These are phyloP conservation scores for Sarcophilus harrisii DNA, from an alignment of 2,797 vertebrate species.

Conservation along the genomic window DNA sequence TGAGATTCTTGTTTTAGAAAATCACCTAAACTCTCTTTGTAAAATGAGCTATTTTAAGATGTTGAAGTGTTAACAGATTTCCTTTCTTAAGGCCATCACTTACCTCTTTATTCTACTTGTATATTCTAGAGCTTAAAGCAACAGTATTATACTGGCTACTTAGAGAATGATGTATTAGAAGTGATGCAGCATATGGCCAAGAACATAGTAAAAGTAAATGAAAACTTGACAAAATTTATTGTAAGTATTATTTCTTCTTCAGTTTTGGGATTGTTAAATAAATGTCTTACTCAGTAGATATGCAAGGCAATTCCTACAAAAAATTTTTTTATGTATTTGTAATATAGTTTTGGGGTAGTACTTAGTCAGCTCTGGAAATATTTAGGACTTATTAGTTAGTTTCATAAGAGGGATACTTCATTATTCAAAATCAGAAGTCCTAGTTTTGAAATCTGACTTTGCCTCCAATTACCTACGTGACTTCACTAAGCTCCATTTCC, in stretches of 20 bases:
- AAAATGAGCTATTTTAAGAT: not conserved
- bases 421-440: not conserved
- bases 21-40: not conserved
- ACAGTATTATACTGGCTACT: slow-evolving; percentile 86
- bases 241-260: slow-evolving; percentile 79
- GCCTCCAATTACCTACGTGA: not conserved
- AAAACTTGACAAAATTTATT: slow-evolving; percentile 83
- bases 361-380: not conserved
- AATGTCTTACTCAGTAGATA: not conserved
- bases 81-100: not conserved
- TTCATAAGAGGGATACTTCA: not conserved
- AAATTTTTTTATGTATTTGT: not conserved
- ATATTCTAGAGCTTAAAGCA: slow-evolving; percentile 82
- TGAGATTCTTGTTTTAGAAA: not conserved
- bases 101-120: not conserved
- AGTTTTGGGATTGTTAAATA: not conserved
- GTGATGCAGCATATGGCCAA: slow-evolving; percentile 88
- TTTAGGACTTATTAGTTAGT: not conserved
- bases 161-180: slow-evolving; percentile 79
- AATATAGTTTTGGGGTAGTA: not conserved
- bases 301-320: not conserved
- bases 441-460: not conserved
- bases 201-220: slow-evolving; percentile 85
- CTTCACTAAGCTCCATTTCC: not conserved
- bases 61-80: not conserved